Evolutionary conservation across 1,140 invertebrate species (phyloP), one percentile per base, ranked within the genome.

Genomic region (Medauroidea extradentata): DNA sequence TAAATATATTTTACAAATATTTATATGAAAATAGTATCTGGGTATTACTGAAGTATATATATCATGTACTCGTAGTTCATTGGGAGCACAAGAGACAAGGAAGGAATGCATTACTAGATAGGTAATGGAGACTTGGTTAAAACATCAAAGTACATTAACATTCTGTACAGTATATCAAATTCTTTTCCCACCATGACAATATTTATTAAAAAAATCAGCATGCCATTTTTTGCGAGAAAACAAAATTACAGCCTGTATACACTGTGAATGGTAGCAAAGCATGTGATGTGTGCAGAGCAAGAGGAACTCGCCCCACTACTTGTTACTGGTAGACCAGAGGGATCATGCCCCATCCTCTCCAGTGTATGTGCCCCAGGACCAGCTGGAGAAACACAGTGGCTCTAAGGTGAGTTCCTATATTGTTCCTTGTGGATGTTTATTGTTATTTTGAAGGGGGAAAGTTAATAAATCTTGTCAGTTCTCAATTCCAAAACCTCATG

Each of bases 271-370:
- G n/a, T n/a, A n/a, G n/a, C n/a, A n/a, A n/a, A n/a, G 29, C 29
- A 34, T 4, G 29, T 11, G 4, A 11, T 34, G 29, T 34, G 29
- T 34, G 29, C 29, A 34, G 29, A 11, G 29, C 29, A 11, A 34
- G 29, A 49, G 46, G 21, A 27, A 16, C 16, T 50, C 27, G 50
- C 57, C 57, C 5, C 57, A 59, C 43, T 59, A 59, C 42, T 24
- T 42, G 29, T 2, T 59, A n/a, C 51, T 59, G 3, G 34, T 59
- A 19, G 56, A 57, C 42, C 25, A 19, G 21, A n/a, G 46, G 11
- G 57, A 54, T 34, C n/a, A 14, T 19, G 11, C 25, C 24, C 25
- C 25, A 21, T 24, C 49, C 16, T 18, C 24, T 21, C 1, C n/a
- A 7, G 27, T 41, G 0, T 59, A 59, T 38, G 57, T 59, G 41